These are phyloP conservation scores for Halotydeus destructor DNA, from an alignment of 1,140 invertebrate genomes.

Conservation along the genomic window DNA sequence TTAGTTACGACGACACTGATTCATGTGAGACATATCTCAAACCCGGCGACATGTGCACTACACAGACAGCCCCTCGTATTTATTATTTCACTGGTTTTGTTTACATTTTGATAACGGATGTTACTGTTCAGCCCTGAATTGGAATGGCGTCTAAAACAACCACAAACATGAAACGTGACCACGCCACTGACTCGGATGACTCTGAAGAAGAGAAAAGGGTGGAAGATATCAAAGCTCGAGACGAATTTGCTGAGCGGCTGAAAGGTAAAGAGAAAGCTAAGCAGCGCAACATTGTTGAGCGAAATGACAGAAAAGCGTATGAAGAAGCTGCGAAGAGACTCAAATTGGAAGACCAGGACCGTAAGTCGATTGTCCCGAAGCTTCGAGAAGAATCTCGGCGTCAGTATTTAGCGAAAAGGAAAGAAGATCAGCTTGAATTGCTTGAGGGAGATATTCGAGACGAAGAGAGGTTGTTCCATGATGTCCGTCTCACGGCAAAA, in stretches of 20 bases:
- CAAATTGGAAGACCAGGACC: slow-evolving; percentile 57
- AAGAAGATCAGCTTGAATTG: slow-evolving; percentile 88
- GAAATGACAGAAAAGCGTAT: slow-evolving; percentile 46
- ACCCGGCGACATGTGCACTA: too few species aligned
- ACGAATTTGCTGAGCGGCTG: slow-evolving; percentile 75
- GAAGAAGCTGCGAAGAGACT: slow-evolving; percentile 80
- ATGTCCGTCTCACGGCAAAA: slow-evolving; percentile 55
- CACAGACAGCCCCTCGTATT: too few species aligned
- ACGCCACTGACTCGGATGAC: neutral
- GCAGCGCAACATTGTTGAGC: slow-evolving; percentile 53
- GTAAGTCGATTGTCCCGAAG: slow-evolving; percentile 64
- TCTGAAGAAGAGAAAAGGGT: slow-evolving; percentile 31
- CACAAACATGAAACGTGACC: neutral
- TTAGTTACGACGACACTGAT: too few species aligned
- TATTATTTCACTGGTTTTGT: too few species aligned
- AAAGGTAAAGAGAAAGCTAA: slow-evolving; percentile 74
- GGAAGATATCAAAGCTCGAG: slow-evolving; percentile 69
- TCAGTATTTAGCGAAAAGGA: slow-evolving; percentile 83
- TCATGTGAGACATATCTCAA: too few species aligned
- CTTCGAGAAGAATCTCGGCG: slow-evolving; percentile 71
- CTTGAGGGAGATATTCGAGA: slow-evolving; percentile 84
- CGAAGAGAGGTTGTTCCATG: slow-evolving; percentile 85
- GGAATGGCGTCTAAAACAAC: too few species aligned
- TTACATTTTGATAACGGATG: too few species aligned
- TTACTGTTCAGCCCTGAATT: too few species aligned